phyloP scores from a whole-genome alignment of 2,888 invertebrate species.

The Netelia inedita region DNA sequence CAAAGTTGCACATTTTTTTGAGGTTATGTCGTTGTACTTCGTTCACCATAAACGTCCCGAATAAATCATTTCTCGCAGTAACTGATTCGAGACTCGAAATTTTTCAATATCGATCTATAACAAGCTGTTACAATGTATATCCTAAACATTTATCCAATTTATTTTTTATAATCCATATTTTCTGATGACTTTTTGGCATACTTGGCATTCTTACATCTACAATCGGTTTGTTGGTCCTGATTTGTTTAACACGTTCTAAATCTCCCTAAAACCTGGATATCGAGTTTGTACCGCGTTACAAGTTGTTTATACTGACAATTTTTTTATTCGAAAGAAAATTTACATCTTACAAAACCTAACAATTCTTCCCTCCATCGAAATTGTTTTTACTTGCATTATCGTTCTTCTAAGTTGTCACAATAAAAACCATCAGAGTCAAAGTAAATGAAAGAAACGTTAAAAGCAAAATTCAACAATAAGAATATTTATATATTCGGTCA shows the following conservation, averaged over 20 bases:
- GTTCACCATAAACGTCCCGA: constrained; percentile 11
- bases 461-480: too few species aligned
- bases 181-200: neutral
- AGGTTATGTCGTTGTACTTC: constrained; percentile 49
- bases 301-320: neutral
- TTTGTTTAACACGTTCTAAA: neutral
- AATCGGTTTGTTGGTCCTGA: neutral
- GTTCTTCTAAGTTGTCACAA: neutral
- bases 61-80: constrained; percentile 11
- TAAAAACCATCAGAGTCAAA: neutral
- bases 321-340: neutral
- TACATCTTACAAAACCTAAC: neutral
- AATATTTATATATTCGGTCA: too few species aligned
- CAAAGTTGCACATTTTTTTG: constrained; percentile 32
- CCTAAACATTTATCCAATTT: neutral
- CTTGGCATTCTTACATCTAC: neutral
- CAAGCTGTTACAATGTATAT: neutral
- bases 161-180: neutral
- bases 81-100: neutral
- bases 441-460: neutral
- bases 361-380: neutral
- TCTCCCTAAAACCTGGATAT: neutral
- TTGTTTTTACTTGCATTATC: neutral
- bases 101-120: neutral
- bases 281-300: neutral